These are phyloP conservation scores for Ridgeia piscesae DNA, from an alignment of 1,140 invertebrate species.

Conservation along the genomic window DNA sequence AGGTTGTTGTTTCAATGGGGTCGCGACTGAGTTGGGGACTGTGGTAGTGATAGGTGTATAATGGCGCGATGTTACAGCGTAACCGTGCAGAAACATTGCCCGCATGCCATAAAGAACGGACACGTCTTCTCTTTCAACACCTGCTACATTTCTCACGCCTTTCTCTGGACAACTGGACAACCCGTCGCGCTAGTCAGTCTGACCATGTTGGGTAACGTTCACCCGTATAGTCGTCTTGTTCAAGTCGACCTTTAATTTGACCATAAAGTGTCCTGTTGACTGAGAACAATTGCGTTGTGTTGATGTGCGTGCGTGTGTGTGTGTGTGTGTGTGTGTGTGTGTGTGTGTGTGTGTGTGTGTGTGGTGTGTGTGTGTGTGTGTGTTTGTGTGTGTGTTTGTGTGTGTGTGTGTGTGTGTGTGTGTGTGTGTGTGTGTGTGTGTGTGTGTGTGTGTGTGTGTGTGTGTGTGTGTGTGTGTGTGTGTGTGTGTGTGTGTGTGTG, in stretches of 20 bases:
- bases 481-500: too few species aligned
- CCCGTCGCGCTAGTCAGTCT: background rate
- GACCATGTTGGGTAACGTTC: background rate
- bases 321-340: too few species aligned
- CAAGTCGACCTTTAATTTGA: background rate
- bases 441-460: too few species aligned
- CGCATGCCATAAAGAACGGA: background rate
- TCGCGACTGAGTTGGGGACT: background rate
- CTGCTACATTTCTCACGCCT: background rate
- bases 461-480: too few species aligned
- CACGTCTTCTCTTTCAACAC: background rate
- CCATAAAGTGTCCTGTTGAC: background rate
- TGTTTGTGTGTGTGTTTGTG: too few species aligned
- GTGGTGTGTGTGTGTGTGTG: too few species aligned
- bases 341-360: too few species aligned
- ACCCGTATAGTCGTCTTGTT: background rate
- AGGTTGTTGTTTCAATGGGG: background rate
- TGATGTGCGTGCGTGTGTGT: too few species aligned
- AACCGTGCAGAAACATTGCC: background rate
- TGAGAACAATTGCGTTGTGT: background rate
- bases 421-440: too few species aligned
- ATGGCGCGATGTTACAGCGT: background rate
- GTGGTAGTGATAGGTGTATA: background rate
- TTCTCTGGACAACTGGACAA: background rate
- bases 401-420: too few species aligned